These are phyloP conservation scores for Alectura lathami DNA, from an alignment of 2,113 vertebrate genomes.

Conservation along the genomic window DNA sequence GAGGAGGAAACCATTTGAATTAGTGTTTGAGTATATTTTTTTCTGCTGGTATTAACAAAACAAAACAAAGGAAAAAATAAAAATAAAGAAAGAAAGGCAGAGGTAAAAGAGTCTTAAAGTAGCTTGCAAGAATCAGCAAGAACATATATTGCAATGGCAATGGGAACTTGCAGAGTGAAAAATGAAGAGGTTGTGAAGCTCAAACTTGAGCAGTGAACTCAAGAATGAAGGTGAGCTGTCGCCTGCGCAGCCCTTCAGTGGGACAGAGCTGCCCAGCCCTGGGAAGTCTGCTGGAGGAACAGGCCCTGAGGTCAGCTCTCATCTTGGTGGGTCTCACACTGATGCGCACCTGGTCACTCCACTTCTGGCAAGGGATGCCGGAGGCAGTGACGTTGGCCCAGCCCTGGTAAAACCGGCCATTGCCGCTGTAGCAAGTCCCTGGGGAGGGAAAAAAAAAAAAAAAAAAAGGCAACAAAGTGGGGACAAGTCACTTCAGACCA, in stretches of 20 bases:
- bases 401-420: conserved; percentile 87
- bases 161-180: neutral
- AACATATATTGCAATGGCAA: accelerated
- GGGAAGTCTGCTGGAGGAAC: neutral
- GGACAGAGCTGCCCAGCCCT: neutral
- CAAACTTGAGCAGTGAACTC: neutral
- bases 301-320: accelerated
- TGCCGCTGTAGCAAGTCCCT: conserved; percentile 85
- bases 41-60: neutral
- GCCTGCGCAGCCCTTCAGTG: neutral
- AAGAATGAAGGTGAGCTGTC: neutral
- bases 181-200: neutral
- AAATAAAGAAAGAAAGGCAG: neutral
- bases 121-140: neutral
- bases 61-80: neutral
- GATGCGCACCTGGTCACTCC: conserved; percentile 82
- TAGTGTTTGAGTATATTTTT: neutral
- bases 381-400: conserved; percentile 79
- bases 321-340: neutral
- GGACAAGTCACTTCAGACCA: neutral
- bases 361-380: conserved; percentile 84
- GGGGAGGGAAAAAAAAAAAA: neutral
- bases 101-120: neutral
- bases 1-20: neutral
- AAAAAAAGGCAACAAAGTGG: neutral